Percentiles rank a stretch among this genome's conserved stretches.
These are phyloP conservation scores for Micoletzkya japonica DNA, from an alignment of 2,888 invertebrate species.

Conservation along the genomic window DNA sequence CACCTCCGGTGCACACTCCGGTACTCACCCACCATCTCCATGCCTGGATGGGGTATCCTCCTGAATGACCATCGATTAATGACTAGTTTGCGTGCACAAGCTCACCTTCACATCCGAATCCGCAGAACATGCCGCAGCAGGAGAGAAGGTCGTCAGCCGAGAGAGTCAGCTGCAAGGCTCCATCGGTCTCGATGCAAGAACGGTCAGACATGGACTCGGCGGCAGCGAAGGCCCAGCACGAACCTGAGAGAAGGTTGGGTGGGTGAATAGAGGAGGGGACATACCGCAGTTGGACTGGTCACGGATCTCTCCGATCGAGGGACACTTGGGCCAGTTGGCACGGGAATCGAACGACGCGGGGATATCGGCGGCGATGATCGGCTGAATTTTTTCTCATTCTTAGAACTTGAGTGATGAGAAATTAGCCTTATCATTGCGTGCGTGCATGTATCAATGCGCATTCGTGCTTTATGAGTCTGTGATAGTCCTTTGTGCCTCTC, in stretches of 20 bases:
- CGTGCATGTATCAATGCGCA: no score
- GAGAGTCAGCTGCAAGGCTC: conserved; percentile 61
- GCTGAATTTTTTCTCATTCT: no score
- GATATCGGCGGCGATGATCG: conserved; percentile 64
- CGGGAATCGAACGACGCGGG: conserved; percentile 83
- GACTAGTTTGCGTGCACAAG: background rate
- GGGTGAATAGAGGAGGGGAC: no score
- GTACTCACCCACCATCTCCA: conserved; percentile 83
- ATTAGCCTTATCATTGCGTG: no score
- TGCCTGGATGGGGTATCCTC: conserved; percentile 80
- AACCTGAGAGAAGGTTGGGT: no score
- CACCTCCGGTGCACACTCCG: conserved; percentile 85
- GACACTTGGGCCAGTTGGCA: conserved; percentile 81
- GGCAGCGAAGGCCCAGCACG: conserved; percentile 77
- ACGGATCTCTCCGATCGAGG: conserved; percentile 80
- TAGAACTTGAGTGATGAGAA: no score
- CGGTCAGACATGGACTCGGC: conserved; percentile 67
- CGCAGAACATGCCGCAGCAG: conserved; percentile 65
- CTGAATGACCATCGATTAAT: conserved; percentile 63
- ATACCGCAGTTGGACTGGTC: conserved; percentile 82
- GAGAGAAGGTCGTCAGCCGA: conserved; percentile 66
- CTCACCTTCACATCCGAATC: conserved; percentile 61
- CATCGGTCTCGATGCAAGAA: conserved; percentile 65
- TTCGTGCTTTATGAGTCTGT: no score
- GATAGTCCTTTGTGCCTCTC: no score